phyloP scores from a whole-genome alignment of 1,140 invertebrate species.

The Trachelipus rathkii region DNA sequence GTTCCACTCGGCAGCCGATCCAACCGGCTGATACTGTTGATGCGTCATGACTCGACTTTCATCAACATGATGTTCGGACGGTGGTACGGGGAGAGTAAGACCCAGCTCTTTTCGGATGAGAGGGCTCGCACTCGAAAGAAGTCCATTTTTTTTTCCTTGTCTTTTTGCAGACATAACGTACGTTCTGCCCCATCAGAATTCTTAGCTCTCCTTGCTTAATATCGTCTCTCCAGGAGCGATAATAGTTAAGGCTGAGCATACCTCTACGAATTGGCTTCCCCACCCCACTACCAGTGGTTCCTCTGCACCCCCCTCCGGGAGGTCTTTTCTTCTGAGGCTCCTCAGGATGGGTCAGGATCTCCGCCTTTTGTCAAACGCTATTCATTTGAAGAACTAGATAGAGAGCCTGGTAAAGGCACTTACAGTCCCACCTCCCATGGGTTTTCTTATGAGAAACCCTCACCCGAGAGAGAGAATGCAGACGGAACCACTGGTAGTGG shows the following conservation, averaged over 20 bases:
- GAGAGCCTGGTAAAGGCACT: slow-evolving; percentile 26
- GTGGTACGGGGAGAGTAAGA: slow-evolving; percentile 16
- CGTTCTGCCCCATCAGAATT: background rate
- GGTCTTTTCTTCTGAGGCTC: slow-evolving; percentile 26
- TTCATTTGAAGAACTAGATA: slow-evolving; percentile 42
- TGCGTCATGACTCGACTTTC: background rate
- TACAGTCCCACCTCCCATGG: slow-evolving; percentile 35
- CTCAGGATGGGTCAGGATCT: slow-evolving; percentile 21
- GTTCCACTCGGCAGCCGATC: background rate
- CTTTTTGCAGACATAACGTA: background rate
- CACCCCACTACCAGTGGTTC: background rate
- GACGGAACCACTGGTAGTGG: background rate
- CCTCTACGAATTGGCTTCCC: slow-evolving; percentile 21
- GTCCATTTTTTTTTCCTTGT: background rate
- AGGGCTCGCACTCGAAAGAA: background rate
- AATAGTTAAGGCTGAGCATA: slow-evolving; percentile 45
- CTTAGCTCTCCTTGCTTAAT: background rate
- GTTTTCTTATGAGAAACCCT: slow-evolving; percentile 33
- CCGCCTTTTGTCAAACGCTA: slow-evolving; percentile 39
- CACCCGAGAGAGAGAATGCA: slow-evolving; percentile 4
- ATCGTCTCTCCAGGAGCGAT: slow-evolving; percentile 36
- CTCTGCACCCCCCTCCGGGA: slow-evolving; percentile 9
- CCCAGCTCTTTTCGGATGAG: background rate
- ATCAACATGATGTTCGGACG: slow-evolving; percentile 29
- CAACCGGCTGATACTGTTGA: slow-evolving; percentile 24